A percentile compares a stretch with the other conserved stretches of the same genome.
Conservation (phyloP, 1,140 invertebrate genomes). For the Sinonovacula constricta region DNA sequence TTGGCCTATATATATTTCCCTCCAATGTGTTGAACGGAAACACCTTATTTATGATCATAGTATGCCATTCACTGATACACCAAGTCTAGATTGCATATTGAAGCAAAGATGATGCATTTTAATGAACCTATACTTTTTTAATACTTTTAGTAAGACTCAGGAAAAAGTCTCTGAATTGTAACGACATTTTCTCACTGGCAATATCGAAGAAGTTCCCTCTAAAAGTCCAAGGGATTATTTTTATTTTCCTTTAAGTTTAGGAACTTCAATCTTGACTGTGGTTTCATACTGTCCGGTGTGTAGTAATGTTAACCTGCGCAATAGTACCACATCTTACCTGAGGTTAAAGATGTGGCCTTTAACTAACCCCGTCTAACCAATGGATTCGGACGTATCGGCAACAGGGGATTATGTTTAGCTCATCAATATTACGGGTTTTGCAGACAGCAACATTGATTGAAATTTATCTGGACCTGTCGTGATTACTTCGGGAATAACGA, state of each 20-base stretch:
- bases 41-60: neutral
- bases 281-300: slow-evolving; percentile 4
- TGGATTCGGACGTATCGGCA: slow-evolving; percentile 4
- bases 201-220: neutral
- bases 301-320: neutral
- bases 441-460: neutral
- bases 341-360: slow-evolving; percentile 34
- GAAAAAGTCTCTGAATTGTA: too few relatives aligned
- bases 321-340: neutral
- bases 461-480: slow-evolving; percentile 16
- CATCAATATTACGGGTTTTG: neutral
- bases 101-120: slow-evolving; percentile 41
- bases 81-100: slow-evolving; percentile 21
- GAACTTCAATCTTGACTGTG: neutral
- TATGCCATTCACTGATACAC: slow-evolving; percentile 34
- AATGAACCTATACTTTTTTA: slow-evolving; percentile 37
- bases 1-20: slow-evolving; percentile 33
- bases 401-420: slow-evolving; percentile 23
- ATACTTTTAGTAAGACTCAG: neutral
- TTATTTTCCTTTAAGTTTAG: slow-evolving; percentile 4
- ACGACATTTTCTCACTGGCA: too few relatives aligned
- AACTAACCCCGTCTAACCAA: slow-evolving; percentile 11
- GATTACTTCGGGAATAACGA: slow-evolving; percentile 3
- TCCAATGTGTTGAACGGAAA: slow-evolving; percentile 35
- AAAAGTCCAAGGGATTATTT: too few relatives aligned